Evolutionary conservation across 2,797 vertebrate genomes (phyloP).

Genomic region (Gymnothorax reevesii): DNA sequence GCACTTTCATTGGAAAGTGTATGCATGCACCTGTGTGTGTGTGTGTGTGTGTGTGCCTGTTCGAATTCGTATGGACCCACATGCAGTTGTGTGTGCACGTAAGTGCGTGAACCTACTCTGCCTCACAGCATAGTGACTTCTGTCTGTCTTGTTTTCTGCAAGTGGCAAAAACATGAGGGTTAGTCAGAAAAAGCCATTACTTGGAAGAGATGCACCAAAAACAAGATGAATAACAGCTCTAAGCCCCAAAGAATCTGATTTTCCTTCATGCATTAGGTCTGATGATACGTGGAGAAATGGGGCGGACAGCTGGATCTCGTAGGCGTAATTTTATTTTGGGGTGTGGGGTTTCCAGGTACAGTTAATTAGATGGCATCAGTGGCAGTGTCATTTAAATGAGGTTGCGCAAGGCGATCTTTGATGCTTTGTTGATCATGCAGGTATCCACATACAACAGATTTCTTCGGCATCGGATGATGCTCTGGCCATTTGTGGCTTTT

Average conservation of each 20-base stretch:
- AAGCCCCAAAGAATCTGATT: background rate
- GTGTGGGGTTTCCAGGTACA: no score
- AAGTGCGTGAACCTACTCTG: background rate
- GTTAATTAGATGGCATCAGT: no score
- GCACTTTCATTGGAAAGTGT: background rate
- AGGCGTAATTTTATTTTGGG: no score
- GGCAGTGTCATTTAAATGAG: no score
- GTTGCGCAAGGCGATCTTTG: no score
- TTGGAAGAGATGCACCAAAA: background rate
- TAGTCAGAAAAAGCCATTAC: background rate
- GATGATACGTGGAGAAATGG: no score
- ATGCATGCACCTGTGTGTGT: background rate
- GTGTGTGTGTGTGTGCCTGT: background rate
- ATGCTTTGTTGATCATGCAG: no score
- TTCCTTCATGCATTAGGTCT: no score
- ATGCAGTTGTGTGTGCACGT: background rate
- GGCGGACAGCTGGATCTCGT: no score
- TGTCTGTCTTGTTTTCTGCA: background rate
- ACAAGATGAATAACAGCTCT: slow-evolving; percentile 4
- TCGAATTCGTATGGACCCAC: background rate
- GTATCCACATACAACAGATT: no score
- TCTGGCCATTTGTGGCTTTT: no score
- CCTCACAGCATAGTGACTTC: background rate
- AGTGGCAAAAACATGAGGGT: background rate
- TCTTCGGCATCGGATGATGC: no score